These are phyloP conservation scores for Antigone vipio DNA, from an alignment of 2,113 vertebrate genomes.

Conservation along the genomic window DNA sequence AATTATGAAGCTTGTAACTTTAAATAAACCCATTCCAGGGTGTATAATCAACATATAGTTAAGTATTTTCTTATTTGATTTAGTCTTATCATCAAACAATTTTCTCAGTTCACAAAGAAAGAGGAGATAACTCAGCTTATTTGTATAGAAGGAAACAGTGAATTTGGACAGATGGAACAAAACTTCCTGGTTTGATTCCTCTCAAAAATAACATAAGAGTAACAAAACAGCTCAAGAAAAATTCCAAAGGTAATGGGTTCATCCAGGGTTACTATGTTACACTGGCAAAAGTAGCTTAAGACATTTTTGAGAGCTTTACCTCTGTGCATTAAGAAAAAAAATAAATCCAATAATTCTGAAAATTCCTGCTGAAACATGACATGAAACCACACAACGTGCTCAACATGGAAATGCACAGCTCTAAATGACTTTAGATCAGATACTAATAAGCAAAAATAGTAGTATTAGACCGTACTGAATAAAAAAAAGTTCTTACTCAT, in stretches of 20 bases:
- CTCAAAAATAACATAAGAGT: background rate
- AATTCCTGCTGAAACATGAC: background rate
- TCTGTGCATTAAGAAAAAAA: background rate
- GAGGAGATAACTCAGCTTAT: background rate
- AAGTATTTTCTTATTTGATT: background rate
- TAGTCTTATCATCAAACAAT: background rate
- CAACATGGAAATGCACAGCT: background rate
- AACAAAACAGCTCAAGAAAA: background rate
- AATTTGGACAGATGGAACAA: background rate
- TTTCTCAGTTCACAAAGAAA: background rate
- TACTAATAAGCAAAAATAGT: background rate
- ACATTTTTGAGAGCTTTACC: background rate
- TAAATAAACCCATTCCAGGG: background rate
- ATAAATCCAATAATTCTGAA: background rate
- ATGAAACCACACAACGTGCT: background rate
- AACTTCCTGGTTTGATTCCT: background rate
- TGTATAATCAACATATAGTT: background rate
- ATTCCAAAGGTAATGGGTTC: background rate
- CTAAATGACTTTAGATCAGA: background rate
- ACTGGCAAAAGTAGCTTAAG: background rate
- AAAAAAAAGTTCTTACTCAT: background rate
- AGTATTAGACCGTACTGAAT: background rate
- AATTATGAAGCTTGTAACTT: background rate
- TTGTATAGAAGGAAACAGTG: background rate
- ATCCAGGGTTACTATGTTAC: background rate